Conservation (phyloP, 2,888 invertebrate species). For the Pteria penguin region DNA sequence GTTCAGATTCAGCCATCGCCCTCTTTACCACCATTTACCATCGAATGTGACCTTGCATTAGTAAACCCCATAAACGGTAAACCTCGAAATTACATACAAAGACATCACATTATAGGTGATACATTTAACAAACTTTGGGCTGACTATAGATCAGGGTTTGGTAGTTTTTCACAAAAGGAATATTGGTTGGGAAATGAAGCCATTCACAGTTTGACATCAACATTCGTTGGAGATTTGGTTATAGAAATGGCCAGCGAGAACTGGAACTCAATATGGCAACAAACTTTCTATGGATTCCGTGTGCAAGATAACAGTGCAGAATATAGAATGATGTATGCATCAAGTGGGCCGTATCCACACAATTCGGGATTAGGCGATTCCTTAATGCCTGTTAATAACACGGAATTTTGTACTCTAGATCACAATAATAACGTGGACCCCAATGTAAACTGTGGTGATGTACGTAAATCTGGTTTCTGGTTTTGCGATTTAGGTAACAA, state of each 20-base stretch:
- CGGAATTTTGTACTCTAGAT: neutral
- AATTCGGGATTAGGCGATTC: neutral
- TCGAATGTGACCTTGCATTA: neutral
- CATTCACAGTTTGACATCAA: neutral
- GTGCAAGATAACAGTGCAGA: neutral
- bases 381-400: neutral
- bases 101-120: neutral
- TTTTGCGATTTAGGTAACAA: neutral
- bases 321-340: neutral
- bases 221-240: neutral
- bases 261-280: neutral
- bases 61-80: neutral
- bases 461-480: neutral
- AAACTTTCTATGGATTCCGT: neutral
- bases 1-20: neutral
- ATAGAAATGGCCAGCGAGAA: neutral
- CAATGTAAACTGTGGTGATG: neutral
- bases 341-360: neutral
- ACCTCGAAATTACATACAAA: neutral
- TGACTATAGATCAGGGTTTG: neutral
- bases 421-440: neutral
- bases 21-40: neutral
- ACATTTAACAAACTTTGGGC: neutral
- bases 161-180: neutral
- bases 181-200: neutral